Evolutionary conservation across 2,113 vertebrate genomes (phyloP).

Genomic region (Hucho hucho): DNA sequence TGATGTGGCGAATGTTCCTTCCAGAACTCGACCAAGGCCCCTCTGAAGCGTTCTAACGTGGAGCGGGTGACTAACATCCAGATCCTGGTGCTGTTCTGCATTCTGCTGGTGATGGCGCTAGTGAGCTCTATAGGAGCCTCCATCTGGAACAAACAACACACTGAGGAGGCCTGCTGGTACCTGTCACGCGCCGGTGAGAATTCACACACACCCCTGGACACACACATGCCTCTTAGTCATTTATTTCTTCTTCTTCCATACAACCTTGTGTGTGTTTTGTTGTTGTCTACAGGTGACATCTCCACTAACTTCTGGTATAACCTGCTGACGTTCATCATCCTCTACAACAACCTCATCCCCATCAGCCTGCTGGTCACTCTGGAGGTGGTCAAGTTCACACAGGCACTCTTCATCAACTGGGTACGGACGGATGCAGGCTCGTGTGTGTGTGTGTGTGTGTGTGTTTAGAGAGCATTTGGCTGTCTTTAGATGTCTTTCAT

Average conservation of each 20-base stretch:
- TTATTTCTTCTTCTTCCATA: too few species aligned
- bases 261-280: slow-evolving; percentile 4
- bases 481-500: not conserved
- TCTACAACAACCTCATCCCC: slow-evolving; percentile 99
- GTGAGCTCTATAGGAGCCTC: slow-evolving; percentile 94
- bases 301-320: slow-evolving; percentile 96
- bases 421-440: slow-evolving; percentile 58
- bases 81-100: slow-evolving; percentile 94
- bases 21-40: slow-evolving; percentile 97
- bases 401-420: slow-evolving; percentile 99
- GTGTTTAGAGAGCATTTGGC: not conserved
- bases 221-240: not conserved
- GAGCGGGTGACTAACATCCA: slow-evolving; percentile 97
- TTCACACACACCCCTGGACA: not conserved
- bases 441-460: slow-evolving; percentile 44
- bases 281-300: slow-evolving; percentile 74
- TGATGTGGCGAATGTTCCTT: slow-evolving; percentile 13
- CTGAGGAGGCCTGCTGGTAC: slow-evolving; percentile 88
- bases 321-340: slow-evolving; percentile 96
- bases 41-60: slow-evolving; percentile 95
- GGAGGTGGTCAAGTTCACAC: slow-evolving; percentile 97
- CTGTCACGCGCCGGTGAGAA: slow-evolving; percentile 85
- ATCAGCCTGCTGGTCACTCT: slow-evolving; percentile 98
- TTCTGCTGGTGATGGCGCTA: slow-evolving; percentile 95
- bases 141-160: slow-evolving; percentile 91